Conservation (phyloP, 2,113 vertebrate genomes). For the Sorex araneus region DNA sequence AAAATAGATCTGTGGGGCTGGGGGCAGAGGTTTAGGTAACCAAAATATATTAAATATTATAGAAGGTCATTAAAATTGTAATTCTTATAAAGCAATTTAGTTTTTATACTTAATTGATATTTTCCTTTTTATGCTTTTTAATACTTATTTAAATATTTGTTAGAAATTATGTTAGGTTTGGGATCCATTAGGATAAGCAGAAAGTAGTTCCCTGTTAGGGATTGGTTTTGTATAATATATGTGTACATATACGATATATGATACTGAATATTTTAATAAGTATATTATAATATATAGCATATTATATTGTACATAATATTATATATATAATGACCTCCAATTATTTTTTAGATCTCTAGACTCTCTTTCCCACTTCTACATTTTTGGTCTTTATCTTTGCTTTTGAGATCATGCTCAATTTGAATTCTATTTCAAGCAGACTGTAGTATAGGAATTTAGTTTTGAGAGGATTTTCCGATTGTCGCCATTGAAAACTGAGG, state of each 20-base stretch:
- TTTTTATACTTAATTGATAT: not conserved
- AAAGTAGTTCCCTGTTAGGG: not conserved
- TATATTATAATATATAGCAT: not conserved
- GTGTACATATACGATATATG: too few species aligned
- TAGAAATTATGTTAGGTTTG: slow-evolving; percentile 11
- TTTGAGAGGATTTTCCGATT: not conserved
- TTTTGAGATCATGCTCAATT: slow-evolving; percentile 43
- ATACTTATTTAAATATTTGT: not conserved
- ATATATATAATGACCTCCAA: not conserved
- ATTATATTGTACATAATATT: too few species aligned
- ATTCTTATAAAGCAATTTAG: not conserved
- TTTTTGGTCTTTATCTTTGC: not conserved
- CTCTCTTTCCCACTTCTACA: not conserved
- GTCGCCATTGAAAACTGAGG: not conserved
- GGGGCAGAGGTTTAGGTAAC: slow-evolving; percentile 2
- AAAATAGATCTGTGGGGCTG: not conserved
- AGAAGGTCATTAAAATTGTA: too few species aligned
- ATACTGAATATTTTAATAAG: too few species aligned
- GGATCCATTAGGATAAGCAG: not conserved
- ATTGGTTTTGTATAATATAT: not conserved
- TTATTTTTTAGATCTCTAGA: not conserved
- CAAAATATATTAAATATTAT: not conserved
- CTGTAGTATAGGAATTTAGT: slow-evolving; percentile 2
- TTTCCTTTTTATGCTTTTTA: not conserved
- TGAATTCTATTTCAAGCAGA: slow-evolving; percentile 50